A percentile compares a stretch with the other conserved stretches of the same genome.
These are phyloP conservation scores for Ceratina japonica DNA, from an alignment of 1,140 invertebrate genomes.

Conservation along the genomic window DNA sequence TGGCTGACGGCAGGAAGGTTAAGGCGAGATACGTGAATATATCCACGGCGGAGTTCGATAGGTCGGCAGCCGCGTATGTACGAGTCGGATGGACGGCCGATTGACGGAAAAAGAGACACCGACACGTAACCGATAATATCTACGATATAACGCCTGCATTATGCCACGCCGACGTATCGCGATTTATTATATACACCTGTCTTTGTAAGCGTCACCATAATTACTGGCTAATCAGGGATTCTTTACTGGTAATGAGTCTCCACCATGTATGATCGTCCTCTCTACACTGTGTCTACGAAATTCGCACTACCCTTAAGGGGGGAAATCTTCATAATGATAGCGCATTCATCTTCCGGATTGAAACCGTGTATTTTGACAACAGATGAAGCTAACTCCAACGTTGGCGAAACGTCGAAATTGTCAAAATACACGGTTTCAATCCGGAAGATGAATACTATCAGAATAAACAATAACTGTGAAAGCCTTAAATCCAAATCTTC, in stretches of 20 bases:
- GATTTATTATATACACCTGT: constrained; percentile 40
- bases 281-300: neutral
- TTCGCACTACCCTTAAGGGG: too few species aligned
- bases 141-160: constrained; percentile 46
- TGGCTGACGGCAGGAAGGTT: constrained; percentile 59
- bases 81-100: constrained; percentile 46
- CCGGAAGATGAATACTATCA: too few species aligned
- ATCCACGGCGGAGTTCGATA: constrained; percentile 52
- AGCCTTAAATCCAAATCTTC: too few species aligned
- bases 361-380: too few species aligned
- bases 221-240: constrained; percentile 51
- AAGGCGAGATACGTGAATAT: constrained; percentile 52
- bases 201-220: constrained; percentile 52
- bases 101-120: constrained; percentile 60
- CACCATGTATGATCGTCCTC: neutral
- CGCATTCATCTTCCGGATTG: too few species aligned
- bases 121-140: constrained; percentile 55
- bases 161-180: constrained; percentile 35
- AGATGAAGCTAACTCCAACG: too few species aligned
- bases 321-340: too few species aligned
- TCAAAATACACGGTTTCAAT: too few species aligned
- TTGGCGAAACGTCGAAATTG: too few species aligned
- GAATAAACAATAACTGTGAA: too few species aligned
- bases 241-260: constrained; percentile 50
- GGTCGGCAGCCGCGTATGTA: constrained; percentile 43